Percentiles rank a stretch among this genome's conserved stretches.
phyloP scores from a whole-genome alignment of 2,888 invertebrate species.

The Hofmannophila pseudospretella region DNA sequence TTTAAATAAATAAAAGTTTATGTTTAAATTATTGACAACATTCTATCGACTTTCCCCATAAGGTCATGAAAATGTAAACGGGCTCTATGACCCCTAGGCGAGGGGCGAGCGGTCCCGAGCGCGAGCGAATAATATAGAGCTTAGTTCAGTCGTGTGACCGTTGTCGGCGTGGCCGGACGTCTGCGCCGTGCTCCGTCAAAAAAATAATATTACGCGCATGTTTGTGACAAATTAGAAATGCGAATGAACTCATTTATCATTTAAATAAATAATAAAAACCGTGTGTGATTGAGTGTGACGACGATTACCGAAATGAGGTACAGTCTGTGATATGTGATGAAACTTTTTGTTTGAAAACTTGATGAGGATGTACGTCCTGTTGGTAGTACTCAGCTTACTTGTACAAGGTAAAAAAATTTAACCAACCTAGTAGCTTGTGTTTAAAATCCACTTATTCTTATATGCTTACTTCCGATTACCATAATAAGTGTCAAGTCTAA shows the following conservation, averaged over 20 bases:
- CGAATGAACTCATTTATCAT: slow-evolving; percentile 26
- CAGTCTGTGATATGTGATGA: slow-evolving; percentile 57
- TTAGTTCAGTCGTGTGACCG: slow-evolving; percentile 48
- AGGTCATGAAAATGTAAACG: slow-evolving; percentile 64
- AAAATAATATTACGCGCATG: slow-evolving; percentile 25
- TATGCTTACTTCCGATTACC: no score
- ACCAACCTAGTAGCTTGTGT: no score
- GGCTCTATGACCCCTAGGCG: slow-evolving; percentile 50
- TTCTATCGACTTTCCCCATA: slow-evolving; percentile 55
- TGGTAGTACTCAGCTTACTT: slow-evolving; percentile 57
- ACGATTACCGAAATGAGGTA: slow-evolving; percentile 22
- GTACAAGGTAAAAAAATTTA: slow-evolving; percentile 70
- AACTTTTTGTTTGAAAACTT: slow-evolving; percentile 47
- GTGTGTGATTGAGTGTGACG: slow-evolving; percentile 36
- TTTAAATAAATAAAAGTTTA: no score
- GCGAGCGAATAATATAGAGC: slow-evolving; percentile 30
- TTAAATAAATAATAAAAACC: slow-evolving; percentile 27
- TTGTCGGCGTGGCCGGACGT: slow-evolving; percentile 36
- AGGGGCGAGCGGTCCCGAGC: slow-evolving; percentile 44
- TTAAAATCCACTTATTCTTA: no score
- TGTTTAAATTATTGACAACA: slow-evolving; percentile 23
- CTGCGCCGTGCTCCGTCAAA: slow-evolving; percentile 12
- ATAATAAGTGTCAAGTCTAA: no score
- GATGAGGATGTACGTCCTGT: slow-evolving; percentile 66
- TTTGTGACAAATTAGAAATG: slow-evolving; percentile 22